phyloP scores from a whole-genome alignment of 2,888 invertebrate genomes.

The Nymphalis polychloros region DNA sequence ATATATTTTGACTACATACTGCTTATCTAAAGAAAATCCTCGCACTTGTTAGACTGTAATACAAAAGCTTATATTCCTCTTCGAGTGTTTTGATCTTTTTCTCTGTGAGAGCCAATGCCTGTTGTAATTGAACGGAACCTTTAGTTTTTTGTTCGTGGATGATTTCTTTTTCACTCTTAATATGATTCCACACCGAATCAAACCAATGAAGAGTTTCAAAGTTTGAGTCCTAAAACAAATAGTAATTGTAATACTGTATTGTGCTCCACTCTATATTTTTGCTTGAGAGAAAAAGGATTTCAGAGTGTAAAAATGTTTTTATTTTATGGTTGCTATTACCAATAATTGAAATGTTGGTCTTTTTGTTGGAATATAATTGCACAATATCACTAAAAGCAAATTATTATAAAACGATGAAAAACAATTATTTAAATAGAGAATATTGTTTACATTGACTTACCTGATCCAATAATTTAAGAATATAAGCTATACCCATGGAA shows the following conservation, averaged over 20 bases:
- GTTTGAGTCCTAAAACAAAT: slow-evolving; percentile 81
- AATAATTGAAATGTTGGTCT: not conserved
- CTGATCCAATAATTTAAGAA: slow-evolving; percentile 94
- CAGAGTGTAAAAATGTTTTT: too few relatives aligned
- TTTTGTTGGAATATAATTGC: too few relatives aligned
- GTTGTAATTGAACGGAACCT: slow-evolving; percentile 94
- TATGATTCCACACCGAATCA: slow-evolving; percentile 89
- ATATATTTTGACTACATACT: slow-evolving; percentile 24
- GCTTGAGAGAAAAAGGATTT: too few relatives aligned
- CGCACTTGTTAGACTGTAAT: slow-evolving; percentile 96
- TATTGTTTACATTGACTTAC: slow-evolving; percentile 52
- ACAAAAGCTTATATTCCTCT: slow-evolving; percentile 94
- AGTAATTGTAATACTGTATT: too few relatives aligned
- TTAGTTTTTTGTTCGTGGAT: slow-evolving; percentile 84
- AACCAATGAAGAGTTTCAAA: slow-evolving; percentile 98
- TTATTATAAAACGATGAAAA: too few relatives aligned
- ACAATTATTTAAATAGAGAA: too few relatives aligned
- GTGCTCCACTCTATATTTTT: too few relatives aligned
- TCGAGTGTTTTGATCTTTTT: slow-evolving; percentile 87
- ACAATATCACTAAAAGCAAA: too few relatives aligned
- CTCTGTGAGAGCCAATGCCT: slow-evolving; percentile 94
- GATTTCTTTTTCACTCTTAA: slow-evolving; percentile 82
- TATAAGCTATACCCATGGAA: slow-evolving; percentile 96
- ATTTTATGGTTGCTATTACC: not conserved
- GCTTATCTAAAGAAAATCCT: slow-evolving; percentile 93